phyloP scores from a whole-genome alignment of 2,888 invertebrate species.

The Pyralis farinalis region DNA sequence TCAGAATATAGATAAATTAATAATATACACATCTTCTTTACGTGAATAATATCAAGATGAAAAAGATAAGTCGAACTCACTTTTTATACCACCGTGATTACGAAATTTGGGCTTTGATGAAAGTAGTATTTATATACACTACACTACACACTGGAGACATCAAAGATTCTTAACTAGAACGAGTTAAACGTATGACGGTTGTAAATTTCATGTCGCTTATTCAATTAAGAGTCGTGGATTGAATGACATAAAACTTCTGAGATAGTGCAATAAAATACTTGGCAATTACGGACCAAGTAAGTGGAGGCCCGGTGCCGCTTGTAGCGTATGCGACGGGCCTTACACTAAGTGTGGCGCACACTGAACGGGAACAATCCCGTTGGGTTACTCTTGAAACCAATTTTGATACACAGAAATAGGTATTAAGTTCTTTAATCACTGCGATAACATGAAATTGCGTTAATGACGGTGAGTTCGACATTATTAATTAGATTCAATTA shows the following conservation, averaged over 20 bases:
- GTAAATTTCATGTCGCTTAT: conserved; percentile 75
- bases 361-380: too few species aligned
- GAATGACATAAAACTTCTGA: conserved; percentile 76
- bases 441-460: too few species aligned
- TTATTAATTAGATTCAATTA: too few species aligned
- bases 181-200: conserved; percentile 64
- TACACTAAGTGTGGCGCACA: background rate
- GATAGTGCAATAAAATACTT: conserved; percentile 73
- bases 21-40: too few species aligned
- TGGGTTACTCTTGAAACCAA: too few species aligned
- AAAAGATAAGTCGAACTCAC: too few species aligned
- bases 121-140: conserved; percentile 23
- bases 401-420: too few species aligned
- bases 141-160: conserved; percentile 32
- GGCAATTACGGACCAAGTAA: conserved; percentile 68
- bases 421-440: too few species aligned
- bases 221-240: conserved; percentile 75
- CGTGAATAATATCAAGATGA: too few species aligned
- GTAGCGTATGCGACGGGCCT: conserved; percentile 16
- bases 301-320: conserved; percentile 38
- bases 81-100: too few species aligned
- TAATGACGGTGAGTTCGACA: too few species aligned
- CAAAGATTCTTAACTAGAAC: conserved; percentile 56
- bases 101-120: conserved; percentile 6
- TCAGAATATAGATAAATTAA: too few species aligned